Conservation (phyloP, 2,797 vertebrate genomes). For the Anolis apletophallus region DNA sequence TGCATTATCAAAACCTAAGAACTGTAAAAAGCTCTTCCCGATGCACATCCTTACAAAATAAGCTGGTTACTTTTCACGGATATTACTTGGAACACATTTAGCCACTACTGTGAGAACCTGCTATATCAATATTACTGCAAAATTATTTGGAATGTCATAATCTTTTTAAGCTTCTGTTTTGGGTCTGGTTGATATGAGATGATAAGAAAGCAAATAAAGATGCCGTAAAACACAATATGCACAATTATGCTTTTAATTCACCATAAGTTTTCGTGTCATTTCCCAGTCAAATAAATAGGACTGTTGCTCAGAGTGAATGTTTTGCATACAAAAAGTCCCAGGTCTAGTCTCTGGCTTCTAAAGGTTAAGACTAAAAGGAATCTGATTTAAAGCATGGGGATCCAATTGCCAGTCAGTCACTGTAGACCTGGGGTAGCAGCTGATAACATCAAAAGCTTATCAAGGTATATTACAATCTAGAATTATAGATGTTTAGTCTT, state of each 20-base stretch:
- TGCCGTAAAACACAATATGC: background rate
- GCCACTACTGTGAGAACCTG: background rate
- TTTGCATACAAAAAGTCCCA: background rate
- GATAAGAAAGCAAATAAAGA: background rate
- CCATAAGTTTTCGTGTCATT: background rate
- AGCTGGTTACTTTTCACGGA: background rate
- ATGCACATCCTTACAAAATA: background rate
- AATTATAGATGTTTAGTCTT: too few relatives aligned
- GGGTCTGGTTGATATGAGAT: background rate
- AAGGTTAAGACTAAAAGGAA: background rate
- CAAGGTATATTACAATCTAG: too few relatives aligned
- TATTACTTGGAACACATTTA: slow-evolving; percentile 3
- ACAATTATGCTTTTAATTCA: background rate
- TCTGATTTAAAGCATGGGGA: background rate
- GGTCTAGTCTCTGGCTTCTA: background rate
- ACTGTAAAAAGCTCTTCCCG: background rate
- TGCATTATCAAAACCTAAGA: background rate
- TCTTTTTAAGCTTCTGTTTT: slow-evolving; percentile 1
- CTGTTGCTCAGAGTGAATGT: background rate
- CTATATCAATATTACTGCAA: background rate
- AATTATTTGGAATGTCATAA: background rate
- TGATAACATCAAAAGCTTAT: too few relatives aligned
- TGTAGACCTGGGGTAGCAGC: too few relatives aligned
- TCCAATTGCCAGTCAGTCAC: too few relatives aligned
- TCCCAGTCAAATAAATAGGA: background rate